A percentile compares a stretch with the other conserved stretches of the same genome.
phyloP scores from a whole-genome alignment of 1,140 invertebrate species.

The Ectropis grisescens region DNA sequence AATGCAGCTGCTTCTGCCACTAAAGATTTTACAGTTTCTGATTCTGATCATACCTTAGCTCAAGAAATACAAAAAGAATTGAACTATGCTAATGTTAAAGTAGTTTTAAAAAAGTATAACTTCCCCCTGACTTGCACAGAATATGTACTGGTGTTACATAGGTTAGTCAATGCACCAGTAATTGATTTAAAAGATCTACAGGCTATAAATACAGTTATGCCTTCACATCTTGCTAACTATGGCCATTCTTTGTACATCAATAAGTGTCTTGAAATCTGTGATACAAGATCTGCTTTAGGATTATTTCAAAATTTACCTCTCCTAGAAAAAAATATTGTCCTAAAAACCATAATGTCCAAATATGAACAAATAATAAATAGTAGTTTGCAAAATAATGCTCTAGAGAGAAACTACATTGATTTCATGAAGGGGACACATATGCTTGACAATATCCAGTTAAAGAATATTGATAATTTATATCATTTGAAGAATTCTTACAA shows the following conservation, averaged over 20 bases:
- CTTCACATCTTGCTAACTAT: slow-evolving; percentile 25
- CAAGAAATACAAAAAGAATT: slow-evolving; percentile 53
- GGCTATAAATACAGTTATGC: slow-evolving; percentile 31
- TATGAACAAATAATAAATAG: slow-evolving; percentile 48
- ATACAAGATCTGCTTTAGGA: slow-evolving; percentile 39
- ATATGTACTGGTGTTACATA: slow-evolving; percentile 47
- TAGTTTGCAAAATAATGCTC: background rate
- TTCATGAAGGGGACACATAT: slow-evolving; percentile 46
- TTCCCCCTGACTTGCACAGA: slow-evolving; percentile 46
- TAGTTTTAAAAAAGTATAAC: slow-evolving; percentile 58
- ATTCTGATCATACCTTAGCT: slow-evolving; percentile 32
- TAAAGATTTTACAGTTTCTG: slow-evolving; percentile 47
- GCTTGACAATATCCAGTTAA: slow-evolving; percentile 29
- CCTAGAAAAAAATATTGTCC: slow-evolving; percentile 29
- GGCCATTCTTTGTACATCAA: slow-evolving; percentile 43
- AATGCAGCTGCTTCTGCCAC: slow-evolving; percentile 28
- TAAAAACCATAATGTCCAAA: slow-evolving; percentile 39
- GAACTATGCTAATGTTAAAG: slow-evolving; percentile 54
- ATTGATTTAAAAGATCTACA: slow-evolving; percentile 49
- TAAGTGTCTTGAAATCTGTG: slow-evolving; percentile 45
- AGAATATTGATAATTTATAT: slow-evolving; percentile 44
- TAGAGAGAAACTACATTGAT: slow-evolving; percentile 55
- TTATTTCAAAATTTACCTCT: slow-evolving; percentile 37
- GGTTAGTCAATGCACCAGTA: slow-evolving; percentile 32
- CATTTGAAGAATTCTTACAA: slow-evolving; percentile 49